Percentiles rank a stretch among this genome's conserved stretches.
Conservation (phyloP, 2,113 vertebrate genomes). For the Romanogobio albipinnatus region DNA sequence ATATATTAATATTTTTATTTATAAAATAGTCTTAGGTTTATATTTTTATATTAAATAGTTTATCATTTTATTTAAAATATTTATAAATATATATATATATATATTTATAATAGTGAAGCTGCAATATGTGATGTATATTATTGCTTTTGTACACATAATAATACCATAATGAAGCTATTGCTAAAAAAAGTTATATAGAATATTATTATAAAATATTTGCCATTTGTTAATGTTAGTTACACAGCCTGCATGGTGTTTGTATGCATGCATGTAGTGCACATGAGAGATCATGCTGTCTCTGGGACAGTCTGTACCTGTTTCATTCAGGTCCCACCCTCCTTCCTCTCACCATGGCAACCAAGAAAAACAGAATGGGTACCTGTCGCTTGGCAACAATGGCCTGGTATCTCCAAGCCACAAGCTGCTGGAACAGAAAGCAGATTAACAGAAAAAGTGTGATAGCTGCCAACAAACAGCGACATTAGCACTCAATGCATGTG, state of each 20-base stretch:
- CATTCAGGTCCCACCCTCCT: conserved; percentile 69
- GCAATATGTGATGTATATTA: too few relatives aligned
- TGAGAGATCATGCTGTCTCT: conserved; percentile 46
- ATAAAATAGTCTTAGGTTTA: too few relatives aligned
- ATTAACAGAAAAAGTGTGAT: conserved; percentile 39
- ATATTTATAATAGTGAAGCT: too few relatives aligned
- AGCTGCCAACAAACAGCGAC: conserved; percentile 28
- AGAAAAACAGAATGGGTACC: conserved; percentile 73
- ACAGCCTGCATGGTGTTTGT: not conserved
- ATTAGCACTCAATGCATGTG: conserved; percentile 29
- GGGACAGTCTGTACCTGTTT: conserved; percentile 71
- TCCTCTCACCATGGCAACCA: conserved; percentile 69
- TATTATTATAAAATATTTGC: too few relatives aligned
- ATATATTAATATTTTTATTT: too few relatives aligned
- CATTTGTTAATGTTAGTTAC: too few relatives aligned
- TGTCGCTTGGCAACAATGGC: conserved; percentile 77
- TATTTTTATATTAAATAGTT: too few relatives aligned
- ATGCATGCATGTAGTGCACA: not conserved
- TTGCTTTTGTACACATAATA: too few relatives aligned
- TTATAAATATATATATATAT: too few relatives aligned
- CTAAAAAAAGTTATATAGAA: too few relatives aligned
- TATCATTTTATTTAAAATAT: too few relatives aligned
- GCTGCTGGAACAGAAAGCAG: conserved; percentile 53
- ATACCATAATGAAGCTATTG: too few relatives aligned
- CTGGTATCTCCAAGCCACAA: conserved; percentile 71